A percentile compares a stretch with the other conserved stretches of the same genome.
Conservation (phyloP, 2,797 vertebrate species). For the Bovichtus diacanthus region DNA sequence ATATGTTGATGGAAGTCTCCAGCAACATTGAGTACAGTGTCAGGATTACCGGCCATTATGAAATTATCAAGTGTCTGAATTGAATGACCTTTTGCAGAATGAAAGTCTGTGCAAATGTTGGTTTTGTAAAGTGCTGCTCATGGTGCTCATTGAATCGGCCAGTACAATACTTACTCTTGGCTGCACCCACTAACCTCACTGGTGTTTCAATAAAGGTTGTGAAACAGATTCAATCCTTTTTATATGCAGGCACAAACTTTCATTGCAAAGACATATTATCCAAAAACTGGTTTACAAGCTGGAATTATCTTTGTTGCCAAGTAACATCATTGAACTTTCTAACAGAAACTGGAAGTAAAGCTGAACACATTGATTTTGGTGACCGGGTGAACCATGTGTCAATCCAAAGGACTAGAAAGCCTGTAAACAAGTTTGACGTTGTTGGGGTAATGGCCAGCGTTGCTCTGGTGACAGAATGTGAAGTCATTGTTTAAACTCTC, state of each 20-base stretch:
- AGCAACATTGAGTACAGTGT: too few species aligned
- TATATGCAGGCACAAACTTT: slow-evolving; percentile 43
- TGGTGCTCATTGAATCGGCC: slow-evolving; percentile 1
- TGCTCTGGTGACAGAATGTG: slow-evolving; percentile 48
- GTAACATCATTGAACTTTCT: slow-evolving; percentile 54
- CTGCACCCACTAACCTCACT: slow-evolving; percentile 31
- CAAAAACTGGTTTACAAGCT: slow-evolving; percentile 42
- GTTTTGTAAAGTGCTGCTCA: background rate
- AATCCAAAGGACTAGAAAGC: slow-evolving; percentile 12
- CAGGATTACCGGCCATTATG: too few species aligned
- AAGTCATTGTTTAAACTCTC: slow-evolving; percentile 52
- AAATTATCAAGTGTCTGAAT: slow-evolving; percentile 3
- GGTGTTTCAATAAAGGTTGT: slow-evolving; percentile 30
- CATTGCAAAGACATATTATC: slow-evolving; percentile 46
- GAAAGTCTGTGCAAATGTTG: background rate
- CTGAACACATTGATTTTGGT: slow-evolving; percentile 37
- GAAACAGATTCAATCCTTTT: slow-evolving; percentile 52
- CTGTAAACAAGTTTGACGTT: slow-evolving; percentile 65
- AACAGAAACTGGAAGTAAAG: slow-evolving; percentile 47
- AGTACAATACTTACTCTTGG: slow-evolving; percentile 10
- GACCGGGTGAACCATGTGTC: slow-evolving; percentile 53
- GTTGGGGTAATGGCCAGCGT: slow-evolving; percentile 33
- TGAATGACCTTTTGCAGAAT: background rate
- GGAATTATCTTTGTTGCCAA: slow-evolving; percentile 30
- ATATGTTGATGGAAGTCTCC: too few species aligned